These are phyloP conservation scores for Pandemis cinnamomeana DNA, from an alignment of 2,888 invertebrate genomes.

Conservation along the genomic window DNA sequence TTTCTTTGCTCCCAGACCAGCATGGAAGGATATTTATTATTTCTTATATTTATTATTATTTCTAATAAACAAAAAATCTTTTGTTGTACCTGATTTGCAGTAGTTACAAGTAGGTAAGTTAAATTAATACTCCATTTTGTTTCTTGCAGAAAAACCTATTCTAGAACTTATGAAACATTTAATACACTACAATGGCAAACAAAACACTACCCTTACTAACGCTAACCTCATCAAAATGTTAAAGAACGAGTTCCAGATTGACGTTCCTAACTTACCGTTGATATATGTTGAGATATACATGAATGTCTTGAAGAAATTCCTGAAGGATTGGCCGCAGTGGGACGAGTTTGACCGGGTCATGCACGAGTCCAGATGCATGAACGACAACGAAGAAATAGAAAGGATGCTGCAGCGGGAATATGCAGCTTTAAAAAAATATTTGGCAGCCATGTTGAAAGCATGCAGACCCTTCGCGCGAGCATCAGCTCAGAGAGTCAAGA, in stretches of 20 bases:
- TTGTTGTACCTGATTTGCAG: no score
- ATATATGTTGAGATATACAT: constrained; percentile 69
- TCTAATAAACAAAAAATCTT: no score
- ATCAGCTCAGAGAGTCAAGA: constrained; percentile 46
- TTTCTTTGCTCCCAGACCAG: no score
- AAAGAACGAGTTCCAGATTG: constrained; percentile 62
- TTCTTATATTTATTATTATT: no score
- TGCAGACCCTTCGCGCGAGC: constrained; percentile 53
- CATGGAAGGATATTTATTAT: no score
- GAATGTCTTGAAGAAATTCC: constrained; percentile 67
- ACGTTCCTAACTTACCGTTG: constrained; percentile 54
- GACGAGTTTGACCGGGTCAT: constrained; percentile 64
- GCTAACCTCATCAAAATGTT: constrained; percentile 67
- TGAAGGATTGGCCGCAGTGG: constrained; percentile 77
- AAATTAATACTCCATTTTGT: not conserved
- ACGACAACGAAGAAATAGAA: constrained; percentile 48
- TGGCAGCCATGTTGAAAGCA: constrained; percentile 55
- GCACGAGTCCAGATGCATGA: constrained; percentile 51
- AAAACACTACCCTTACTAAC: constrained; percentile 68
- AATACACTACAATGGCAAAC: constrained; percentile 61
- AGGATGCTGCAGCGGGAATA: constrained; percentile 60
- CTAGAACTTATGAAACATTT: constrained; percentile 64
- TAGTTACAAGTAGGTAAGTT: no score
- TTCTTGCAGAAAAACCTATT: constrained; percentile 65
- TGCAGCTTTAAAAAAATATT: constrained; percentile 59